phyloP scores from a whole-genome alignment of 2,797 vertebrate species.

The Gymnodraco acuticeps region DNA sequence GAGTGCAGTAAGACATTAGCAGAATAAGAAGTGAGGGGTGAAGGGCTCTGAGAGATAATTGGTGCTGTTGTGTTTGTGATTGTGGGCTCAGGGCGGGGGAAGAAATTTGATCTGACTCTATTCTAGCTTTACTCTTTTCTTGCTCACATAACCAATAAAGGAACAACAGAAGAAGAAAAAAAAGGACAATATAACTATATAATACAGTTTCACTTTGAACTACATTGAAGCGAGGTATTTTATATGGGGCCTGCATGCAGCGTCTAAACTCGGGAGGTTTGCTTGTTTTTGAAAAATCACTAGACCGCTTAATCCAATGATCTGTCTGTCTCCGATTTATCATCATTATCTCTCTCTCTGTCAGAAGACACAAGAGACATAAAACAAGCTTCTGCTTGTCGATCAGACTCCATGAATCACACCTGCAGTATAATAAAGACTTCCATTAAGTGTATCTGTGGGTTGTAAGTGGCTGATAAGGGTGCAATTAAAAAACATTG shows the following conservation, averaged over 20 bases:
- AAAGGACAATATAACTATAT: background rate
- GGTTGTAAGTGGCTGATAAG: background rate
- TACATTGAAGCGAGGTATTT: background rate
- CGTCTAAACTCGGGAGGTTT: background rate
- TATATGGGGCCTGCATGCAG: background rate
- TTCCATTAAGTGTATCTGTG: background rate
- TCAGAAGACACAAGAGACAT: background rate
- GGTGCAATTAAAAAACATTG: background rate
- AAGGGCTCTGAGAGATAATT: conserved; percentile 21
- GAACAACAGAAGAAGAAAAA: background rate
- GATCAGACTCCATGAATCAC: background rate
- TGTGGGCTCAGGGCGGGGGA: conserved; percentile 16
- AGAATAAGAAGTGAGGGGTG: conserved; percentile 1
- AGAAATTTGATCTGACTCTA: conserved; percentile 16
- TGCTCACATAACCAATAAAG: background rate
- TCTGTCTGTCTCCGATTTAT: conserved; percentile 21
- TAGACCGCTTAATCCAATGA: conserved; percentile 45
- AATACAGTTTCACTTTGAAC: background rate
- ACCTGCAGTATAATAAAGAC: background rate
- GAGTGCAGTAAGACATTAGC: background rate
- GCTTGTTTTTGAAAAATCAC: conserved; percentile 35
- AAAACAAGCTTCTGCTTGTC: conserved; percentile 7
- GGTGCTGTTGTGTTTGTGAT: conserved; percentile 24
- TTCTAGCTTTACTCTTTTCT: background rate
- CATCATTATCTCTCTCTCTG: background rate